A percentile compares a stretch with the other conserved stretches of the same genome.
Conservation (phyloP, 1,140 invertebrate species). For the Leptonema lineaticorne region DNA sequence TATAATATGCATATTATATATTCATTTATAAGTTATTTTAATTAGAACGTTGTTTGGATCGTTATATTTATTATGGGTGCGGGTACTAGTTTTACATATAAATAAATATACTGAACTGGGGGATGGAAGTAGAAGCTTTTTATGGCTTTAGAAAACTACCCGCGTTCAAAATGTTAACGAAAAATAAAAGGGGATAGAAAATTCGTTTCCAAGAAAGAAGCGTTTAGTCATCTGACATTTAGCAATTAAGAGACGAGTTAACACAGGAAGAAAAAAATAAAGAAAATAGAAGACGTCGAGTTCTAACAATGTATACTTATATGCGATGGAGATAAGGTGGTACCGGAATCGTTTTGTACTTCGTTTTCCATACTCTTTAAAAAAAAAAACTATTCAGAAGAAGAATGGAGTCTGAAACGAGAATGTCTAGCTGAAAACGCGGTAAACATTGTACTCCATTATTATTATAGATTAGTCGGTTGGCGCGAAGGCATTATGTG, state of each 20-base stretch:
- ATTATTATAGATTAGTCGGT: no score
- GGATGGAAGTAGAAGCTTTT: not conserved
- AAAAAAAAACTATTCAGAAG: no score
- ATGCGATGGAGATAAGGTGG: no score
- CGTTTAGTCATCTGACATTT: slow-evolving; percentile 18
- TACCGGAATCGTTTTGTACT: no score
- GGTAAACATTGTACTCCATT: no score
- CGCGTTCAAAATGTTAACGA: not conserved
- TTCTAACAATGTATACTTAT: no score
- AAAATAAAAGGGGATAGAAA: not conserved
- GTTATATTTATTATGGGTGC: not conserved
- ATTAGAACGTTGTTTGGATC: not conserved
- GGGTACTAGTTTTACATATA: not conserved
- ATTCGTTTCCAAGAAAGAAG: slow-evolving; percentile 18
- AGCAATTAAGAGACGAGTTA: slow-evolving; percentile 3
- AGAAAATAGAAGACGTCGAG: no score
- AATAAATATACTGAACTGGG: no score
- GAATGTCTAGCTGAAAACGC: no score
- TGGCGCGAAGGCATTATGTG: no score
- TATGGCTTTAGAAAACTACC: slow-evolving; percentile 20
- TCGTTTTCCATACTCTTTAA: no score
- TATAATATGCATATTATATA: not conserved
- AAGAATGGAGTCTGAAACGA: no score
- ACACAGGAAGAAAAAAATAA: not conserved
- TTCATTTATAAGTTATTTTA: not conserved